Percentiles rank a stretch among this genome's conserved stretches.
These are phyloP conservation scores for Apotomis turbidana DNA, from an alignment of 2,888 invertebrate species.

Conservation along the genomic window DNA sequence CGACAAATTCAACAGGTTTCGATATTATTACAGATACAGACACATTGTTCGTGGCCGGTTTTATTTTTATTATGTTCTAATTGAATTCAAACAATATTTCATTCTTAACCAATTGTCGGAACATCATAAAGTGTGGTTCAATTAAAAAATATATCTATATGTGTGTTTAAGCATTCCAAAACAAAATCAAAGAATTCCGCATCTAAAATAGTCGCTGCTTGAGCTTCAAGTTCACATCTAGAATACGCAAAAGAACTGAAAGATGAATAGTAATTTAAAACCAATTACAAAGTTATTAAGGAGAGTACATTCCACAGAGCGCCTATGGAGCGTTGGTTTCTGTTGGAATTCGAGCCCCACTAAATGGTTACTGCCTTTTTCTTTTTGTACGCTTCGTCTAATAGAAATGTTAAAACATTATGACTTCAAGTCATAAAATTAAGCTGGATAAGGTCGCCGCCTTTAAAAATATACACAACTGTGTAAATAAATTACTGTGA, in stretches of 20 bases:
- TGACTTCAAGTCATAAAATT: slow-evolving; percentile 56
- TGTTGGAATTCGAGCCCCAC: slow-evolving; percentile 70
- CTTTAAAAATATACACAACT: not conserved
- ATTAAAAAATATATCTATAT: too few relatives aligned
- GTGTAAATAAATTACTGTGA: too few relatives aligned
- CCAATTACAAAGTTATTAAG: slow-evolving; percentile 43
- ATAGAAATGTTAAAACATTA: slow-evolving; percentile 68
- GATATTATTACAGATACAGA: slow-evolving; percentile 3
- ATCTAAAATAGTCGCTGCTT: not conserved
- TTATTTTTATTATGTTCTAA: not conserved
- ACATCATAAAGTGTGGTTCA: too few relatives aligned
- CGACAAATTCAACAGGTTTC: slow-evolving; percentile 18
- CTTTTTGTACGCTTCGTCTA: slow-evolving; percentile 62
- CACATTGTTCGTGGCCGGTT: not conserved
- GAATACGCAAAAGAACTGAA: slow-evolving; percentile 32
- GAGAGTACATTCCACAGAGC: slow-evolving; percentile 55
- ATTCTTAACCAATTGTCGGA: too few relatives aligned
- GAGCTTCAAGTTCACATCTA: slow-evolving; percentile 15
- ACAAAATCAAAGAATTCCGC: not conserved
- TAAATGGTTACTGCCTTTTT: slow-evolving; percentile 70
- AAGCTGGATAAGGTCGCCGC: slow-evolving; percentile 3
- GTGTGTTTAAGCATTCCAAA: too few relatives aligned
- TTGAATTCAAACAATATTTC: too few relatives aligned
- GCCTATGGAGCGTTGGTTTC: slow-evolving; percentile 63
- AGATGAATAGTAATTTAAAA: slow-evolving; percentile 41